Evolutionary conservation across 2,888 invertebrate genomes (phyloP), one percentile per base, ranked within the genome.

Genomic region (Spatulosminthurus flaviceps): DNA sequence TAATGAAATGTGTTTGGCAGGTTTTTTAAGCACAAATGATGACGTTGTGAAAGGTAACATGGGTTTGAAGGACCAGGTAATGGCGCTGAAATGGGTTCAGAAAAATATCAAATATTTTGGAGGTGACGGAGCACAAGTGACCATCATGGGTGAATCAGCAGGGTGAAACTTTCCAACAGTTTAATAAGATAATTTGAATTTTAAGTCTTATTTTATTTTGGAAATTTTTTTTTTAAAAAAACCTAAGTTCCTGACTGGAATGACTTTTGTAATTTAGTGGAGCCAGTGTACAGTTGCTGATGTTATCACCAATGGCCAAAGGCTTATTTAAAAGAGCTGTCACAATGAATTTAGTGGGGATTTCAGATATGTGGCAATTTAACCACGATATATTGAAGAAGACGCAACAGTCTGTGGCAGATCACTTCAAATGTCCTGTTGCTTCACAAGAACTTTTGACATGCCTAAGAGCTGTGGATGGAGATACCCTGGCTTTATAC

Each of bases 281-380:
- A 4, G 19, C n/a, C 16, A 51, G 51, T n/a, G 51, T 69, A 19
- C 69, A 29, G 0, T 64, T 61, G 13, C 7, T 79, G 9, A 60
- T 73, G n/a, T 42, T 79, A 11, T 73, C 73, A 22, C 73, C 73
- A 7, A 60, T 79, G 66, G 64, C 73, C 2, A 72, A 78, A 28
- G 73, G 73, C 29, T 42, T 79, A 21, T 79, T 79, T 42, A 66
- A 73, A n/a, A 21, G 73, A 9, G 79, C 67, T 13, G 73, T 79
- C 21, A 67, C 73, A 22, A 22, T 60, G 43, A 26, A 24, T 1
- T 21, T 24, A 16, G 66, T 16, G 7, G 69, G 29, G 19, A 29
- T n/a, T 1, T 28, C 34, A 16, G 69, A 28, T 34, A 5, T 34
- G 16, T 34, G 34, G 69, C 34, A 69, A n/a, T n/a, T 69, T 28